Evolutionary conservation across 2,888 invertebrate species (phyloP).

Genomic region (Poecilus cupreus): DNA sequence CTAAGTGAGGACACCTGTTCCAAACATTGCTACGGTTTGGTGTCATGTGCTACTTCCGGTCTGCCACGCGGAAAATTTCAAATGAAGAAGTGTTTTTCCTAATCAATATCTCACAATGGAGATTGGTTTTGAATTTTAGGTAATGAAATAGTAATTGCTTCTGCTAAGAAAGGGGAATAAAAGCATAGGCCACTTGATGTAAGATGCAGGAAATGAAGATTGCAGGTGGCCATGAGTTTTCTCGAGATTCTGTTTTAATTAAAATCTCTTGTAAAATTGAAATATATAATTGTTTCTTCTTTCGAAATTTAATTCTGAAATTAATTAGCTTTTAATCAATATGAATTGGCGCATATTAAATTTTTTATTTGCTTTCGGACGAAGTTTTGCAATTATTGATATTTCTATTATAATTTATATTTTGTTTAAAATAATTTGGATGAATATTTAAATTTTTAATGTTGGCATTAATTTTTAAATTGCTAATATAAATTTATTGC

Average conservation of each 20-base stretch:
- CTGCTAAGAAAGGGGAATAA: neutral
- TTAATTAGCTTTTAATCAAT: neutral
- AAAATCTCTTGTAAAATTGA: conserved; percentile 34
- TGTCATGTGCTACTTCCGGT: neutral
- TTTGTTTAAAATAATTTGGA: neutral
- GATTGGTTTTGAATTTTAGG: conserved; percentile 20
- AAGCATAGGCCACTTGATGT: neutral
- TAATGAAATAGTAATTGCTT: conserved; percentile 25
- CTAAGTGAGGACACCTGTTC: conserved; percentile 47
- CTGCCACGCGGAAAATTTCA: neutral
- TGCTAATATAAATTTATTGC: neutral
- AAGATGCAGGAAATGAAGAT: conserved; percentile 32
- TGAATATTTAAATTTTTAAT: neutral
- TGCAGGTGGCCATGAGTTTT: neutral
- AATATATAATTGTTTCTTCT: conserved; percentile 32
- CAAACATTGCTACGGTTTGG: neutral
- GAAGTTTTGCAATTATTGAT: neutral
- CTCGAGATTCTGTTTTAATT: conserved; percentile 27
- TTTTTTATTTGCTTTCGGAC: neutral
- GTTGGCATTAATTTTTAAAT: neutral
- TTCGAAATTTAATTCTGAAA: neutral
- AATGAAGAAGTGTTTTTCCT: neutral
- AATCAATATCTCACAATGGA: neutral
- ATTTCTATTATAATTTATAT: too few relatives aligned
- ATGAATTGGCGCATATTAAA: conserved; percentile 1